These are phyloP conservation scores for Mythimna lalbum DNA, from an alignment of 2,888 invertebrate species.

Conservation along the genomic window DNA sequence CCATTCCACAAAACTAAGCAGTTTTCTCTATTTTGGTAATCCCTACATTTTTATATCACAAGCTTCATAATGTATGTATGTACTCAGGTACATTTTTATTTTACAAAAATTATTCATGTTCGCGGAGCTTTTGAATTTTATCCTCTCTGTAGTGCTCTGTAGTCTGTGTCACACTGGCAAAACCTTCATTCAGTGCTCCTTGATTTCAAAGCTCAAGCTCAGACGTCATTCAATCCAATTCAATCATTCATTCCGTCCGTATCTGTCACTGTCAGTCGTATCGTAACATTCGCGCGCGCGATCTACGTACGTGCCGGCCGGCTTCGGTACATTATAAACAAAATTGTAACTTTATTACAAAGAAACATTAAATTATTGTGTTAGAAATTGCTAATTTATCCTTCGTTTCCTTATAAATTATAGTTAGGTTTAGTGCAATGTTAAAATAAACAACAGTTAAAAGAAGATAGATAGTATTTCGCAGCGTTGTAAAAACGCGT, in stretches of 20 bases:
- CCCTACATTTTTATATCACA: neutral
- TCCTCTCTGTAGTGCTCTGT: too few species aligned
- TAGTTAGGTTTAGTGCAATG: neutral
- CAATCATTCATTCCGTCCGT: conserved; percentile 16
- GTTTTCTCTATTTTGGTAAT: neutral
- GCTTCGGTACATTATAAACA: neutral
- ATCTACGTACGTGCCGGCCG: neutral
- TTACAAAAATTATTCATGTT: neutral
- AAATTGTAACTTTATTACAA: neutral
- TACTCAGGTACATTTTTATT: neutral
- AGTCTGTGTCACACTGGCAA: too few species aligned
- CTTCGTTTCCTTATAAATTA: neutral
- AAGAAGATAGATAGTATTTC: neutral
- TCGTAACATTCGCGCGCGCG: neutral
- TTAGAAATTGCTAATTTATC: neutral
- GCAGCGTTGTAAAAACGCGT: conserved; percentile 21
- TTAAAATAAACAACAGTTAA: neutral
- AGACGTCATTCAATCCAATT: neutral
- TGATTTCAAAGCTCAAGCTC: neutral
- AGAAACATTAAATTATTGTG: conserved; percentile 6
- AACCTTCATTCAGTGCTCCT: conserved; percentile 4
- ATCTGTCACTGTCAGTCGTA: too few species aligned
- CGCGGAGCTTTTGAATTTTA: neutral
- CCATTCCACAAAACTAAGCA: neutral
- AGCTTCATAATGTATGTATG: neutral